phyloP scores from a whole-genome alignment of 2,113 vertebrate species.

The Cheirogaleus medius region DNA sequence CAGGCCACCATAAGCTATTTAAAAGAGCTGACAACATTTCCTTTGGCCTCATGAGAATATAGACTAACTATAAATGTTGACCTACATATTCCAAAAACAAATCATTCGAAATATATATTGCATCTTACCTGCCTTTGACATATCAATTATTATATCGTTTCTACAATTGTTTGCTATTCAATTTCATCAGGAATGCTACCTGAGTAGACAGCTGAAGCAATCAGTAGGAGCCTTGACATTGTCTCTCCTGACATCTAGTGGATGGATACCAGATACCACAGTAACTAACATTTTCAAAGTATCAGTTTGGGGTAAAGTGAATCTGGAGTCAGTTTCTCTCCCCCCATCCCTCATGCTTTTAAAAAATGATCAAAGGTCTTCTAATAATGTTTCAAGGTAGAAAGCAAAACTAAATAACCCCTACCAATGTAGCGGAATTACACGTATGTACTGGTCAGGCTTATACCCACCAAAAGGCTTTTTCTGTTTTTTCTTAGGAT shows the following conservation, averaged over 20 bases:
- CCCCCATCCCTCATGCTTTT: not conserved
- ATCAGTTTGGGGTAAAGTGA: not conserved
- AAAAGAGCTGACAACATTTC: conserved; percentile 29
- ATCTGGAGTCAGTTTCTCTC: not conserved
- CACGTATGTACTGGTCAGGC: not conserved
- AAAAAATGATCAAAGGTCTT: conserved; percentile 5
- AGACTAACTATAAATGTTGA: conserved; percentile 9
- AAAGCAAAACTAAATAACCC: conserved; percentile 32
- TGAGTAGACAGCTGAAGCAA: not conserved
- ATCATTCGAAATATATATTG: conserved; percentile 33
- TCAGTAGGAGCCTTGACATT: not conserved
- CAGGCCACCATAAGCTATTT: not conserved
- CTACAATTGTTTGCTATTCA: not conserved
- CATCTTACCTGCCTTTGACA: conserved; percentile 3
- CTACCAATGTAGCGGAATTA: not conserved
- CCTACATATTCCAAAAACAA: not conserved
- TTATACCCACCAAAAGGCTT: not conserved
- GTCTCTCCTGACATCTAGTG: conserved; percentile 77
- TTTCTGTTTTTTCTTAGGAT: conserved; percentile 2
- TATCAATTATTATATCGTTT: not conserved
- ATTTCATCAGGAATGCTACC: not conserved
- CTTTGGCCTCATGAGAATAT: not conserved
- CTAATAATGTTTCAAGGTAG: not conserved
- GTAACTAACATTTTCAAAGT: conserved; percentile 32
- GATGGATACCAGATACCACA: conserved; percentile 31